Conservation (phyloP, 1,140 invertebrate species). For the Drosophila sucinea region DNA sequence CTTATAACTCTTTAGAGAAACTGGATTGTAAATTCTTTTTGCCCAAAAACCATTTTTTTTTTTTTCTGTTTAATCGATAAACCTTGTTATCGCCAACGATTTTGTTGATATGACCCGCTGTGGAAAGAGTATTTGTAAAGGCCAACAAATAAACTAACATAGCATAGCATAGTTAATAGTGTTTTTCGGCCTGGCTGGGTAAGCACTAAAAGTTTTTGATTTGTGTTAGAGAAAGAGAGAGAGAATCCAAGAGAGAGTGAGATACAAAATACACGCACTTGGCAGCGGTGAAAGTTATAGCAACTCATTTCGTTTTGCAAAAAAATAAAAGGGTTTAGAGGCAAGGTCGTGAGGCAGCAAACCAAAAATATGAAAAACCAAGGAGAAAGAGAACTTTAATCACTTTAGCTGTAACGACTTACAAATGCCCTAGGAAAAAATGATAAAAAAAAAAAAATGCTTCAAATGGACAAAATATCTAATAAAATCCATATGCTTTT, state of each 20-base stretch:
- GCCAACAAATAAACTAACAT: constrained; percentile 65
- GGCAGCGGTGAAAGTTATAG: constrained; percentile 65
- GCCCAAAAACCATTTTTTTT: too few species aligned
- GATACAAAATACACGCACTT: constrained; percentile 36
- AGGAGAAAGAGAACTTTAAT: background rate
- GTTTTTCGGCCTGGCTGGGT: constrained; percentile 17
- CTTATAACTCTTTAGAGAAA: too few species aligned
- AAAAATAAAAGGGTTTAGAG: background rate
- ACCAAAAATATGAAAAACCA: constrained; percentile 46
- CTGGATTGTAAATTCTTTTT: too few species aligned
- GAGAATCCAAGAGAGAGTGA: constrained; percentile 2
- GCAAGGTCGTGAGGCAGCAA: constrained; percentile 11
- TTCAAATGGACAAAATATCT: background rate
- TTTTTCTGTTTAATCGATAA: too few species aligned
- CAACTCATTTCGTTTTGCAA: constrained; percentile 57
- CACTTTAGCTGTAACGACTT: background rate
- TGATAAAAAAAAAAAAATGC: background rate
- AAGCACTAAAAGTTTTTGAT: constrained; percentile 75
- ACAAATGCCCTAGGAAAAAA: background rate
- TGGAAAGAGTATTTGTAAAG: constrained; percentile 49
- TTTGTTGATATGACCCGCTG: background rate
- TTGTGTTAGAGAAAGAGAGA: constrained; percentile 45
- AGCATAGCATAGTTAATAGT: constrained; percentile 20
- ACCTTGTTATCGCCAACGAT: too few species aligned
- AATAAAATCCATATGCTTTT: too few species aligned